Evolutionary conservation across 2,113 vertebrate genomes (phyloP), one percentile per base, ranked within the genome.

Genomic region (Limanda limanda): DNA sequence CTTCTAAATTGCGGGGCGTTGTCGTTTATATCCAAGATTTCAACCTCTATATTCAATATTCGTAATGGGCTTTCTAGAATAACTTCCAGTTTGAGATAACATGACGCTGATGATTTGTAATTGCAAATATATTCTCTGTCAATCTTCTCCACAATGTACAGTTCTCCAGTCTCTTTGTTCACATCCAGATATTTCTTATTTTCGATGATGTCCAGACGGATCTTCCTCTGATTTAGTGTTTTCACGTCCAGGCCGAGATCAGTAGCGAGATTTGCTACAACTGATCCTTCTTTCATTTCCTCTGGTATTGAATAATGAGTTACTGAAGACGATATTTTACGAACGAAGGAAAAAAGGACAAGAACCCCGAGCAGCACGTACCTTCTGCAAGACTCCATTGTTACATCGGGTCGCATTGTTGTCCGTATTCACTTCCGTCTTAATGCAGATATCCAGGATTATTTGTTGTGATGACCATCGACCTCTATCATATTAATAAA

Each of bases 221-320:
- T 87, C 52, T 92, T 83, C 61, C 93, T 85, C 76, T 89, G 83
- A 17, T 52, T 87, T 14, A 94, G 59, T 10, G 87, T 87, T 71
- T 63, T 84, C 0, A 89, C 76, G 52, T 92, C 82, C 77, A 96
- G 77, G 1, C 94, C 89, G 60, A 96, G 85, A 80, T 96, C 95
- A 51, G 92, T 83, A 0, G 91, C 88, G 23, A 96, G 87, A 51
- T 94, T 94, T 0, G 94, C 93, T 1, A 94, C 92, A 6, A 94
- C 91, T 0, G 94, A 94, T 37, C 94, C 94, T 68, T 93, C 92
- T 62, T 95, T 91, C 35, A 37, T 86, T 67, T 95, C 95, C 20
- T 95, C 95, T 0, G 68, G 42, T 62, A 96, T 93, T 0, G 90
- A 94, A 67, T 96, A 96, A 77, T 90, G 88, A 69, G 73, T 87